These are phyloP conservation scores for Tenthredo livida DNA, from an alignment of 2,888 invertebrate species.

Conservation along the genomic window DNA sequence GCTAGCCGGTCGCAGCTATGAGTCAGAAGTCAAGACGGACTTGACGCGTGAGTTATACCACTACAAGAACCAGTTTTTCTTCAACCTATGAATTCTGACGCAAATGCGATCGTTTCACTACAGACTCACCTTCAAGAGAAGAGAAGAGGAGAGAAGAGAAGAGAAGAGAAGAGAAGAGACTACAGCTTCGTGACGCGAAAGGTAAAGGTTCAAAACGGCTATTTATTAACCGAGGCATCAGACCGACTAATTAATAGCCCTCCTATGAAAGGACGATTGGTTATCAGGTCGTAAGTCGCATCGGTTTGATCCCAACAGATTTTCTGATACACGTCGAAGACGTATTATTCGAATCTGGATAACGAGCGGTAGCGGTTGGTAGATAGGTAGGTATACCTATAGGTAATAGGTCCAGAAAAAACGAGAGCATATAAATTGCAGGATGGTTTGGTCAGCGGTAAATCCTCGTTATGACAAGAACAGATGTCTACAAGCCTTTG, in stretches of 20 bases:
- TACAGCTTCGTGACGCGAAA: background rate
- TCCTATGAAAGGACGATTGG: background rate
- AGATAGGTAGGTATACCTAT: conserved; percentile 8
- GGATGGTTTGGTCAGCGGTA: conserved; percentile 59
- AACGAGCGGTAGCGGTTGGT: background rate
- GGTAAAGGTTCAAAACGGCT: background rate
- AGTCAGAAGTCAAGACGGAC: conserved; percentile 38
- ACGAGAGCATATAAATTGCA: conserved; percentile 46
- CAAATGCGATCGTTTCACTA: conserved; percentile 30
- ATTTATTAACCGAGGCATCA: background rate
- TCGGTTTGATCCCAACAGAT: background rate
- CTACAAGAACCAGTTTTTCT: conserved; percentile 44
- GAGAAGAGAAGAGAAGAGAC: background rate
- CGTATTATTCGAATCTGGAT: background rate
- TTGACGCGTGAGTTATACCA: conserved; percentile 40
- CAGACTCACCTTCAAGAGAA: background rate
- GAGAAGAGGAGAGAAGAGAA: no score
- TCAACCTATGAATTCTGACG: conserved; percentile 47
- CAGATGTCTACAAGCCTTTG: conserved; percentile 77
- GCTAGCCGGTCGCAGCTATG: conserved; percentile 23
- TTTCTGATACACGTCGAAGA: conserved; percentile 5
- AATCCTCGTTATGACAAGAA: conserved; percentile 76
- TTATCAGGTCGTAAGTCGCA: background rate
- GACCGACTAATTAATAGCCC: background rate
- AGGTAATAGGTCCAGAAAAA: conserved; percentile 35